Evolutionary conservation across 2,113 vertebrate species (phyloP).

Genomic region (Mobula birostris): DNA sequence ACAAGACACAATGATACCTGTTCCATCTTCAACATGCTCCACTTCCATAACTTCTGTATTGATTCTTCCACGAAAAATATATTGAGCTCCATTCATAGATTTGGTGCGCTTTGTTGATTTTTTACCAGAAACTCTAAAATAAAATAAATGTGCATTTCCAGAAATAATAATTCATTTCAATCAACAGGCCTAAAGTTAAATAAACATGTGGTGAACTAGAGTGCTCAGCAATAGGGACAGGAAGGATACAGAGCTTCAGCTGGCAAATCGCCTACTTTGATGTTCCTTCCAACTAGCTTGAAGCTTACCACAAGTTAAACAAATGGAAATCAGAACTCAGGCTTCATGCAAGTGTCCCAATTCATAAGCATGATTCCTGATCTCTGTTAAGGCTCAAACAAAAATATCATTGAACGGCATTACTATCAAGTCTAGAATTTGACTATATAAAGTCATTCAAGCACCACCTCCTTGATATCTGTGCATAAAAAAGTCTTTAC

Average conservation of each 20-base stretch:
- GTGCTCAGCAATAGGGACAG: too few species aligned
- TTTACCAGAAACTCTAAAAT: conserved; percentile 82
- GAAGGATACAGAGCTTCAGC: background rate
- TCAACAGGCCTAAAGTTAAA: background rate
- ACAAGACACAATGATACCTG: conserved; percentile 60
- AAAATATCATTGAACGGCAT: background rate
- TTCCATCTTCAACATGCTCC: conserved; percentile 96
- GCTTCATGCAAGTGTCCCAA: too few species aligned
- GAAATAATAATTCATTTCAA: background rate
- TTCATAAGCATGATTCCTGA: background rate
- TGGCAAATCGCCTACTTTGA: background rate
- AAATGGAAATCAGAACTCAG: background rate
- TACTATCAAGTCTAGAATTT: background rate
- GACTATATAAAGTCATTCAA: background rate
- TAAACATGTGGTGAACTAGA: background rate
- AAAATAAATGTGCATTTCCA: conserved; percentile 38
- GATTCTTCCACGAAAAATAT: conserved; percentile 93
- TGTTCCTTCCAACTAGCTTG: background rate
- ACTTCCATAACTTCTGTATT: conserved; percentile 99
- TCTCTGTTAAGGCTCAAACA: background rate
- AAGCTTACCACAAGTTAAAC: background rate
- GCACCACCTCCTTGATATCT: background rate
- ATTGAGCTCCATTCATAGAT: conserved; percentile 88
- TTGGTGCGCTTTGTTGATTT: conserved; percentile 91
- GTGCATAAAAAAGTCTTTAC: background rate